Conservation (phyloP, 23 tunicate genomes). For the Oikopleura albicans region DNA sequence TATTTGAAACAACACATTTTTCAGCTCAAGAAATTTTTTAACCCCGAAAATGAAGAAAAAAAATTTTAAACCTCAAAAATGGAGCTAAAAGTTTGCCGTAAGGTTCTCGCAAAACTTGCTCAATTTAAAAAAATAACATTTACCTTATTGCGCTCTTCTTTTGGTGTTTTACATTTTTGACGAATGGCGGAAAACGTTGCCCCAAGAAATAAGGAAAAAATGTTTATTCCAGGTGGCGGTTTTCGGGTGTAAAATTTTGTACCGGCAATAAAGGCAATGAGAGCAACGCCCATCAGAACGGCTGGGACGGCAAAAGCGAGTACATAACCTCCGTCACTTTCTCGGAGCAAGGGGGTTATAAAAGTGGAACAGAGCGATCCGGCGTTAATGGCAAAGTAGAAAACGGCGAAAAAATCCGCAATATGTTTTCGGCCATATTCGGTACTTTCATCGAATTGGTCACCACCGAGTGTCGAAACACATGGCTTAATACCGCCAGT, state of each 20-base stretch:
- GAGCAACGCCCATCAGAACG: constrained; percentile 64
- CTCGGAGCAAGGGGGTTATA: constrained; percentile 66
- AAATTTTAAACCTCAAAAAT: too few relatives aligned
- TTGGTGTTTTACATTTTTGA: constrained; percentile 76
- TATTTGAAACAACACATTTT: too few relatives aligned
- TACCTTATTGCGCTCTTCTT: constrained; percentile 41
- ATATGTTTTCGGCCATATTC: neutral
- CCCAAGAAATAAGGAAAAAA: constrained; percentile 39
- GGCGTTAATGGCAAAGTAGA: constrained; percentile 95
- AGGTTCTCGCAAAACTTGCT: too few relatives aligned
- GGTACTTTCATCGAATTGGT: constrained; percentile 33
- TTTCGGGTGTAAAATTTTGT: constrained; percentile 43
- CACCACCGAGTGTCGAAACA: constrained; percentile 93
- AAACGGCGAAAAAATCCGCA: constrained; percentile 45
- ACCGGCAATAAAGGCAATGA: constrained; percentile 67
- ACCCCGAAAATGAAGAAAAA: too few relatives aligned
- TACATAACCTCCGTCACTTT: constrained; percentile 65
- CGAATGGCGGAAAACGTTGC: constrained; percentile 55
- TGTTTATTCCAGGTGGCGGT: constrained; percentile 58
- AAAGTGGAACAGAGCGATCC: constrained; percentile 74
- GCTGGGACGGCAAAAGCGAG: constrained; percentile 90
- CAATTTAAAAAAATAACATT: too few relatives aligned
- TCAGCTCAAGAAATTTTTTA: too few relatives aligned
- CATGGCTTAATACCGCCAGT: constrained; percentile 97
- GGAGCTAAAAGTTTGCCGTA: too few relatives aligned